Evolutionary conservation across 1,140 invertebrate species (phyloP).

Genomic region (Portunus trituberculatus): DNA sequence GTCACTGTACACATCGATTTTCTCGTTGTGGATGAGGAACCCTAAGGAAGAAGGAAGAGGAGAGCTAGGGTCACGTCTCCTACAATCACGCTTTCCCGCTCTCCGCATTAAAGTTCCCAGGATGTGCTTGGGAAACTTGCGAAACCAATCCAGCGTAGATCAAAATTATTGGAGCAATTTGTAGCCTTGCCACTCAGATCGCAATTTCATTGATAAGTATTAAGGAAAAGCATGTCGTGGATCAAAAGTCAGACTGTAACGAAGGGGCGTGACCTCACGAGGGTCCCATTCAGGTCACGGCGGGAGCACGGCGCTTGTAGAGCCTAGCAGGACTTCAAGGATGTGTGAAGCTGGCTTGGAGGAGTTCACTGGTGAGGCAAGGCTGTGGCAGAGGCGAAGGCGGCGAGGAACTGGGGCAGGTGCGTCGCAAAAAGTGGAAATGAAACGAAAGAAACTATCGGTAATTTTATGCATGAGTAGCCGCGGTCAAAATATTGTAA

Average conservation of each 20-base stretch:
- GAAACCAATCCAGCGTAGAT: not conserved
- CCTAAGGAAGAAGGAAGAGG: not conserved
- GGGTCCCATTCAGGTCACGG: slow-evolving; percentile 40
- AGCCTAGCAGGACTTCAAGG: not conserved
- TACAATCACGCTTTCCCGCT: not conserved
- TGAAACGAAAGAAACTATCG: not conserved
- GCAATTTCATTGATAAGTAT: slow-evolving; percentile 42
- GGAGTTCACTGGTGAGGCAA: not conserved
- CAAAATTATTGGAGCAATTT: slow-evolving; percentile 23
- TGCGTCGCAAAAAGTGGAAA: not conserved
- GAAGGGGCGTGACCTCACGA: slow-evolving; percentile 48
- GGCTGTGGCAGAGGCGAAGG: not conserved
- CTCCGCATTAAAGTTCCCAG: not conserved
- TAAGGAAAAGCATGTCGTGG: not conserved
- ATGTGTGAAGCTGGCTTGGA: not conserved
- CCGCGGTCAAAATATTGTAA: not conserved
- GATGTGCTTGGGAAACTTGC: not conserved
- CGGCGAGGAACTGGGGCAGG: not conserved
- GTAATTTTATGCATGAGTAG: slow-evolving; percentile 2
- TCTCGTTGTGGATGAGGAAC: not conserved
- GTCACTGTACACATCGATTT: not conserved
- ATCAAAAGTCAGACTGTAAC: slow-evolving; percentile 58
- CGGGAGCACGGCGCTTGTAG: slow-evolving; percentile 35
- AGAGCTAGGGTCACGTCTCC: not conserved
- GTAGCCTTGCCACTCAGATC: slow-evolving; percentile 14